A percentile compares a stretch with the other conserved stretches of the same genome.
phyloP scores from a whole-genome alignment of 1,140 invertebrate species.

The Scaptomyza graminum region DNA sequence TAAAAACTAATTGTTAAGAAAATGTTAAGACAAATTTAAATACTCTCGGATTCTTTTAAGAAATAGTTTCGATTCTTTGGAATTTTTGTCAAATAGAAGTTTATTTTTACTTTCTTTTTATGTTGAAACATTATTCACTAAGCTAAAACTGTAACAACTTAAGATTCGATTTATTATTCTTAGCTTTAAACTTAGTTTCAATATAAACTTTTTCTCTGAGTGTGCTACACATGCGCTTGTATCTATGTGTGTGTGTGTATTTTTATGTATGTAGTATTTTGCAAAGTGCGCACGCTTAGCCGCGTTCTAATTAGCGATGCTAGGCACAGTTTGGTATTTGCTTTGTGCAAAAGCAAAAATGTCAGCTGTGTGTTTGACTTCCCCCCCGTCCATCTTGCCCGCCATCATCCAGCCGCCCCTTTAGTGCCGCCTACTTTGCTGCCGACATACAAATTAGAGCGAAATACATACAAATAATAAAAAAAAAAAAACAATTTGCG shows the following conservation, averaged over 20 bases:
- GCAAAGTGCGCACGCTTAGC: constrained; percentile 33
- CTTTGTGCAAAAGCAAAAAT: constrained; percentile 75
- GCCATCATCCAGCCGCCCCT: constrained; percentile 1
- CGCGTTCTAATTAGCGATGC: constrained; percentile 77
- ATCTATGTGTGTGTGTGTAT: constrained; percentile 9
- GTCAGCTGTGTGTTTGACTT: constrained; percentile 56
- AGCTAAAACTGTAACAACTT: too few species aligned
- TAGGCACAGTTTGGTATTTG: constrained; percentile 76
- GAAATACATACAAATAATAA: constrained; percentile 60
- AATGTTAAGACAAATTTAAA: too few species aligned
- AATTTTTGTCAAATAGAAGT: too few species aligned
- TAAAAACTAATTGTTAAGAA: too few species aligned
- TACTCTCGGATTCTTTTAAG: too few species aligned
- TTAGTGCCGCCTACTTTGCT: not conserved
- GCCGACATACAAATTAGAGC: constrained; percentile 76
- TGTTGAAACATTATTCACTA: too few species aligned
- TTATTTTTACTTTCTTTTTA: too few species aligned
- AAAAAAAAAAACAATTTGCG: constrained; percentile 77
- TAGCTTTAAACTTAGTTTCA: too few species aligned
- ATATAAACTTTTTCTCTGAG: not conserved
- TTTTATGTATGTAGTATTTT: constrained; percentile 23
- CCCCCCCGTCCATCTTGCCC: not conserved
- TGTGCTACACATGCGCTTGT: not conserved
- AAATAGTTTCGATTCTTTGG: too few species aligned
- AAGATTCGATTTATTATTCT: too few species aligned